These are phyloP conservation scores for Agrypnia vestita DNA, from an alignment of 1,140 invertebrate genomes.

Conservation along the genomic window DNA sequence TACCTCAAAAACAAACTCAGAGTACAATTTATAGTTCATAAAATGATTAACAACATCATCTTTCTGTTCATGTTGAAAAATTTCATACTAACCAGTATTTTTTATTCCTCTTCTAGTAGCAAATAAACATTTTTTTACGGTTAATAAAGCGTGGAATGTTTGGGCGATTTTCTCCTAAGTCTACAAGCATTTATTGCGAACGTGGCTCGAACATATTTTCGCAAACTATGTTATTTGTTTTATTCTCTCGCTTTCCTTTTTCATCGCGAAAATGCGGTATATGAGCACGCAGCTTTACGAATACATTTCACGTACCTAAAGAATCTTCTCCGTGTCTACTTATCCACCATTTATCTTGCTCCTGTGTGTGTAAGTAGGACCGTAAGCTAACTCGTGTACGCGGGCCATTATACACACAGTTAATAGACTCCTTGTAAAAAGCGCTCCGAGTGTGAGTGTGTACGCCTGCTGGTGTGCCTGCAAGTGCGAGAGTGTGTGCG, in stretches of 20 bases:
- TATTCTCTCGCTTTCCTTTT: constrained; percentile 38
- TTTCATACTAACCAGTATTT: not conserved
- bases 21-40: too few species aligned
- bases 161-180: constrained; percentile 18
- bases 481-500: not conserved
- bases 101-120: constrained; percentile 3
- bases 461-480: not conserved
- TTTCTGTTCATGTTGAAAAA: too few species aligned
- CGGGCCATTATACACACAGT: constrained; percentile 37
- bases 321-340: constrained; percentile 32
- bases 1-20: too few species aligned
- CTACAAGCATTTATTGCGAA: constrained; percentile 39
- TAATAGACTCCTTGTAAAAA: constrained; percentile 38
- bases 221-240: constrained; percentile 36
- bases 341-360: constrained; percentile 34
- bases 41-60: too few species aligned
- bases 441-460: constrained; percentile 2
- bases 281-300: constrained; percentile 36
- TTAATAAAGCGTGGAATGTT: constrained; percentile 25
- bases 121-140: constrained; percentile 23
- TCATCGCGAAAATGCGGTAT: constrained; percentile 36
- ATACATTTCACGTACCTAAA: constrained; percentile 24
- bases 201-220: constrained; percentile 25
- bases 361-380: constrained; percentile 35
- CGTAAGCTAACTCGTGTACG: constrained; percentile 42